Percentiles rank a stretch among this genome's conserved stretches.
phyloP scores from a whole-genome alignment of 2,797 vertebrate species.

The Glossophaga mutica region DNA sequence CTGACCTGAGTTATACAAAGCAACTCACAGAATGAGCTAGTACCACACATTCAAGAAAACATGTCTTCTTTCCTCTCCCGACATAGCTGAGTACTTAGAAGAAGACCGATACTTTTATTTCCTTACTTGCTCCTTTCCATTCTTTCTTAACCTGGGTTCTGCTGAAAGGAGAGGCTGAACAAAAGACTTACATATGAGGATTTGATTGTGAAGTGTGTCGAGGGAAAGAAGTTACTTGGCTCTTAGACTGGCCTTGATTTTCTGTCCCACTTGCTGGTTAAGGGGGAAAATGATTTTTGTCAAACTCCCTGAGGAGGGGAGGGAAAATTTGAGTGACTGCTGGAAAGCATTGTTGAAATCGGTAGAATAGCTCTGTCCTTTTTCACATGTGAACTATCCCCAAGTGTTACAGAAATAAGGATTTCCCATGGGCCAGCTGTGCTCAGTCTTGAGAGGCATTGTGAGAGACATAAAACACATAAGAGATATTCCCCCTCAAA shows the following conservation, averaged over 20 bases:
- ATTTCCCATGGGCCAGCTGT: background rate
- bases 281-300: background rate
- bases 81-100: background rate
- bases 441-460: background rate
- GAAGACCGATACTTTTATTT: background rate
- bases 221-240: too few species aligned
- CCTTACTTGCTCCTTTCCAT: background rate
- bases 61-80: background rate
- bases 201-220: background rate
- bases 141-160: background rate
- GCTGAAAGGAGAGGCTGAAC: background rate
- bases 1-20: background rate
- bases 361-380: background rate
- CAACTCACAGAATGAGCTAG: background rate
- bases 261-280: background rate
- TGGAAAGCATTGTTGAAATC: background rate
- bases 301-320: background rate
- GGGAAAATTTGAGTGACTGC: background rate
- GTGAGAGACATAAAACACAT: background rate
- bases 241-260: background rate
- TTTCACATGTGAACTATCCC: background rate
- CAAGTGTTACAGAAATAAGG: background rate
- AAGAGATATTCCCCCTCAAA: background rate
- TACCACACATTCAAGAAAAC: background rate
- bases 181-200: background rate